These are phyloP conservation scores for Scalopus aquaticus DNA, from an alignment of 2,113 vertebrate genomes.

Conservation along the genomic window DNA sequence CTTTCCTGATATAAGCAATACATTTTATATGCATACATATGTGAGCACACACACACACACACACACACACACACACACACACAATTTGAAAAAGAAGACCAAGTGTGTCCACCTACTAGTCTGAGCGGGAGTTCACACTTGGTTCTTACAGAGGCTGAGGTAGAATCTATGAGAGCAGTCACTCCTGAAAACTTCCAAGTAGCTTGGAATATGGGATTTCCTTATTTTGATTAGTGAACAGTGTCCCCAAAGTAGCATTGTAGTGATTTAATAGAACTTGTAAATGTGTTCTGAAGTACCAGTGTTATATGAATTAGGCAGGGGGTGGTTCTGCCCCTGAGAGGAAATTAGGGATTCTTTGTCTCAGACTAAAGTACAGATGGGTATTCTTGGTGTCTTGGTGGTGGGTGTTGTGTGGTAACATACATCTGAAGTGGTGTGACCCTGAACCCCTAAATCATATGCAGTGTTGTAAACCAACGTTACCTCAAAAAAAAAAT, in stretches of 20 bases:
- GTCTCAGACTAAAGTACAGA: constrained; percentile 14
- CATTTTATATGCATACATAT: background rate
- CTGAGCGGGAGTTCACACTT: background rate
- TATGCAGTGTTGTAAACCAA: no score
- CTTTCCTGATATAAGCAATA: background rate
- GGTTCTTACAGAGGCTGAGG: background rate
- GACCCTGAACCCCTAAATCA: no score
- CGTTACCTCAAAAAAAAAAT: no score
- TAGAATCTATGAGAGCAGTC: background rate
- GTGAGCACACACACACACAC: background rate
- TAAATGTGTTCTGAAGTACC: background rate
- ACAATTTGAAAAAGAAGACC: background rate
- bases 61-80: no score
- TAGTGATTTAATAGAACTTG: background rate
- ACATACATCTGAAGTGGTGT: no score
- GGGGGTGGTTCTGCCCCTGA: background rate
- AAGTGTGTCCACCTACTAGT: background rate
- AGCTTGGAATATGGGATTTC: background rate
- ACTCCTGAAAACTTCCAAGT: background rate
- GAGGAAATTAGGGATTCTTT: background rate
- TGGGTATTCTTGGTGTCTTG: background rate
- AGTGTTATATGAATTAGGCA: background rate
- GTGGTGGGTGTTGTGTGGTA: no score
- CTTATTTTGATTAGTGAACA: background rate
- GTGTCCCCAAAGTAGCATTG: background rate